Evolutionary conservation across 1,140 invertebrate genomes (phyloP).

Genomic region (Apis dorsata): DNA sequence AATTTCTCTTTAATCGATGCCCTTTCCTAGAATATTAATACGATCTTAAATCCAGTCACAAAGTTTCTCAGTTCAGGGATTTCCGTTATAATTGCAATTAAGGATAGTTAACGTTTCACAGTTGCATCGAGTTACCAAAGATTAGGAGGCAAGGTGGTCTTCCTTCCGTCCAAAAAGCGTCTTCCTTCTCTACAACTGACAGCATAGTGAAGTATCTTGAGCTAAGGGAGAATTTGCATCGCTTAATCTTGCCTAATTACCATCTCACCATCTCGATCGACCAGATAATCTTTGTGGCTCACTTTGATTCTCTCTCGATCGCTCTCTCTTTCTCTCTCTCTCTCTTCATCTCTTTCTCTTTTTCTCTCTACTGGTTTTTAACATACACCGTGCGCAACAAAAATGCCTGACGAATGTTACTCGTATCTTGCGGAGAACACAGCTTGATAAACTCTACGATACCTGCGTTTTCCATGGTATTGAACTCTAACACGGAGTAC

Average conservation of each 20-base stretch:
- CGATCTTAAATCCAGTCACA: not conserved
- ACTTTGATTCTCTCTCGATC: not conserved
- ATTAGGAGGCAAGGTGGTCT: constrained; percentile 37
- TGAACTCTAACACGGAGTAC: not conserved
- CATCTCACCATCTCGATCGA: constrained; percentile 55
- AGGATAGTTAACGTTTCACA: constrained; percentile 54
- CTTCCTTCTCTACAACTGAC: not conserved
- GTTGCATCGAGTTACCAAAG: constrained; percentile 41
- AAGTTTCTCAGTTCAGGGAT: constrained; percentile 40
- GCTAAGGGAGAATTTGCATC: constrained; percentile 30
- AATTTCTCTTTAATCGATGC: not conserved
- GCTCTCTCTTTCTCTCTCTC: not conserved
- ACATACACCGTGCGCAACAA: not conserved
- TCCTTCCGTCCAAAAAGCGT: constrained; percentile 24
- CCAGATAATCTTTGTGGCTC: constrained; percentile 43
- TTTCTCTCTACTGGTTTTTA: not conserved
- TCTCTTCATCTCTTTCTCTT: not conserved
- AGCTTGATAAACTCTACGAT: constrained; percentile 17
- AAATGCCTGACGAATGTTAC: not conserved
- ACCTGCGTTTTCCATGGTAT: not conserved
- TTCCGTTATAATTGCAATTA: constrained; percentile 58
- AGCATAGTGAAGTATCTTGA: constrained; percentile 29
- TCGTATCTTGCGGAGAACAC: not conserved
- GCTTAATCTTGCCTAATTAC: constrained; percentile 41
- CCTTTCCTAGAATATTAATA: constrained; percentile 13